Percentiles rank a stretch among this genome's conserved stretches.
Evolutionary conservation across 1,140 invertebrate genomes (phyloP).

Genomic region (Ylistrum balloti): DNA sequence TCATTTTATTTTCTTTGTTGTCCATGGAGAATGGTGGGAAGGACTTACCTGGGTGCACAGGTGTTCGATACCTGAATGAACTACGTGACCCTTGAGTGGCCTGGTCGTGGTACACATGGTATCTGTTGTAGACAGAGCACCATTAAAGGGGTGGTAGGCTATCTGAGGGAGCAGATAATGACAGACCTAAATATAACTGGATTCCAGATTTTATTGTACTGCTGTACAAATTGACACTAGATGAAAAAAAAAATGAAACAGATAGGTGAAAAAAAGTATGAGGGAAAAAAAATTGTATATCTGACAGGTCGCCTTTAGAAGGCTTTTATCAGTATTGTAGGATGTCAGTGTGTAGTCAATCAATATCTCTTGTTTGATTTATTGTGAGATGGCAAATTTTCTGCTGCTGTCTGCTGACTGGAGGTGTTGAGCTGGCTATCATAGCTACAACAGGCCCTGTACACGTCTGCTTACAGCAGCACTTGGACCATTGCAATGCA

Average conservation of each 20-base stretch:
- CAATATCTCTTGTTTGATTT: not conserved
- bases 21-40: not conserved
- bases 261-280: not conserved
- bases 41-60: conserved; percentile 36
- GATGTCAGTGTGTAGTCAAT: not conserved
- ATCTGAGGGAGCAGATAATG: not conserved
- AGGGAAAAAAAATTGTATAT: not conserved
- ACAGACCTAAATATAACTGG: not conserved
- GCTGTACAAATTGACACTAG: conserved; percentile 20
- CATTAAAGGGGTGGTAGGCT: not conserved
- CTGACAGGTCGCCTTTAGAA: not conserved
- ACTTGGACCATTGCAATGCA: not conserved
- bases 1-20: conserved; percentile 36
- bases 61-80: conserved; percentile 11
- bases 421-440: conserved; percentile 31
- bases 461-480: not conserved
- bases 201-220: not conserved
- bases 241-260: not conserved
- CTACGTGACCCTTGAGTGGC: not conserved
- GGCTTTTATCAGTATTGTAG: conserved; percentile 10
- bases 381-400: conserved; percentile 34
- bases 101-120: not conserved
- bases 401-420: not conserved
- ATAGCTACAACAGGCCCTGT: not conserved
- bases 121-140: not conserved